Evolutionary conservation across 2,113 vertebrate genomes (phyloP).

Genomic region (Anarrhichthys ocellatus): DNA sequence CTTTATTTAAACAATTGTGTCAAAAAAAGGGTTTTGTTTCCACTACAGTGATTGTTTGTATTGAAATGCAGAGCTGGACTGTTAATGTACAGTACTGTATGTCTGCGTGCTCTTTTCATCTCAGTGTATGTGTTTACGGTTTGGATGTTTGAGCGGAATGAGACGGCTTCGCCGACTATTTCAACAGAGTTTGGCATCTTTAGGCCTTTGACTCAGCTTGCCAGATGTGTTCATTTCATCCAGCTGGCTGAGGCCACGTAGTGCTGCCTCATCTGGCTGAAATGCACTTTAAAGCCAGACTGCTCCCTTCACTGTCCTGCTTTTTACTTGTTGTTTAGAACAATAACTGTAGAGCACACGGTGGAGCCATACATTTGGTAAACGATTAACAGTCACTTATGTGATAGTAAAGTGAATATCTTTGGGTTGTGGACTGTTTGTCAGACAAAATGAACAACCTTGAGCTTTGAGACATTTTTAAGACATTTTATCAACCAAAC

Average conservation of each 20-base stretch:
- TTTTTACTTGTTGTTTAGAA: conserved; percentile 23
- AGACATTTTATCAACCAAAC: neutral
- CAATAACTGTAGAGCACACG: neutral
- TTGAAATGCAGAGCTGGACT: conserved; percentile 20
- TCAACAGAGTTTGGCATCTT: conserved; percentile 55
- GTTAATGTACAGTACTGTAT: conserved; percentile 7
- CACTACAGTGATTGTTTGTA: neutral
- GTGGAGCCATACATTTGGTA: neutral
- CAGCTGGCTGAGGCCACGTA: conserved; percentile 51
- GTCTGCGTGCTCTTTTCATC: conserved; percentile 3
- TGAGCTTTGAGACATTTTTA: neutral
- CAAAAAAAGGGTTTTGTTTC: conserved; percentile 11
- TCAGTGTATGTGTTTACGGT: conserved; percentile 27
- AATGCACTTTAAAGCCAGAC: conserved; percentile 48
- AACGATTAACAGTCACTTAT: neutral
- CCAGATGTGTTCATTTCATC: conserved; percentile 71
- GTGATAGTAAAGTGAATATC: neutral
- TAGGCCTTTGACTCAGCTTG: conserved; percentile 30
- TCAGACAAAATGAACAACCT: neutral
- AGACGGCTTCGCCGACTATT: conserved; percentile 39
- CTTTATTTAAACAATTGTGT: neutral
- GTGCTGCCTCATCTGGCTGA: conserved; percentile 63
- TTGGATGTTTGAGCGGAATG: conserved; percentile 27
- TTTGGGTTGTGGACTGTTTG: neutral
- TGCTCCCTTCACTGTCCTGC: neutral